These are phyloP conservation scores for Melopsittacus undulatus DNA, from an alignment of 2,797 vertebrate species.

Conservation along the genomic window DNA sequence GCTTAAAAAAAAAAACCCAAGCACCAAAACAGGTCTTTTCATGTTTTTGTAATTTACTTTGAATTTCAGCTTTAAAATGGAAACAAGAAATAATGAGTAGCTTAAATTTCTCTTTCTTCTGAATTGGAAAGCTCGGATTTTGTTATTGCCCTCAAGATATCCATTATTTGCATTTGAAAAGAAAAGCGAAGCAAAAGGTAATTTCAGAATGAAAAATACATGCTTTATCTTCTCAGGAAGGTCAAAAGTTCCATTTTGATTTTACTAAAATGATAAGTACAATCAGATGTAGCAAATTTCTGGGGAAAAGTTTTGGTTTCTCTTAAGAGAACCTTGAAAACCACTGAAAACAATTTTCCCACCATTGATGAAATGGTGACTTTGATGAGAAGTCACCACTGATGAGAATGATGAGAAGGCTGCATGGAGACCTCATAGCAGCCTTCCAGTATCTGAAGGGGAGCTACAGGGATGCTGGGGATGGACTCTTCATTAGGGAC, in stretches of 20 bases:
- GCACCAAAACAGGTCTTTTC: background rate
- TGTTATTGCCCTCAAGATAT: background rate
- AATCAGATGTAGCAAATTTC: background rate
- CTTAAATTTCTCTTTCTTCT: background rate
- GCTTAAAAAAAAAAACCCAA: background rate
- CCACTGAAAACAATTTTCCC: background rate
- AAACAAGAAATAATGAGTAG: background rate
- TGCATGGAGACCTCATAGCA: too few species aligned
- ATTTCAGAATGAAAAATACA: background rate
- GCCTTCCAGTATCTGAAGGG: too few species aligned
- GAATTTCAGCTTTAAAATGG: background rate
- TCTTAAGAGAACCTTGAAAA: background rate
- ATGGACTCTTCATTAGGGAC: too few species aligned
- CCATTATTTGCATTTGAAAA: background rate
- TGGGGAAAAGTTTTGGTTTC: background rate
- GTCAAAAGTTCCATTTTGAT: background rate
- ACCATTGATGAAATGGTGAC: background rate
- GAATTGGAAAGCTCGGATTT: background rate
- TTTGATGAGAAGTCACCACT: too few species aligned
- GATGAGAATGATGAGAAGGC: too few species aligned
- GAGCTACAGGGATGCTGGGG: too few species aligned
- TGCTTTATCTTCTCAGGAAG: background rate
- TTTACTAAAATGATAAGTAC: background rate
- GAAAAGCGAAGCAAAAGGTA: background rate
- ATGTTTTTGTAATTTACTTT: background rate